Evolutionary conservation across 2,888 invertebrate species (phyloP).

Genomic region (Cephonodes hylas): DNA sequence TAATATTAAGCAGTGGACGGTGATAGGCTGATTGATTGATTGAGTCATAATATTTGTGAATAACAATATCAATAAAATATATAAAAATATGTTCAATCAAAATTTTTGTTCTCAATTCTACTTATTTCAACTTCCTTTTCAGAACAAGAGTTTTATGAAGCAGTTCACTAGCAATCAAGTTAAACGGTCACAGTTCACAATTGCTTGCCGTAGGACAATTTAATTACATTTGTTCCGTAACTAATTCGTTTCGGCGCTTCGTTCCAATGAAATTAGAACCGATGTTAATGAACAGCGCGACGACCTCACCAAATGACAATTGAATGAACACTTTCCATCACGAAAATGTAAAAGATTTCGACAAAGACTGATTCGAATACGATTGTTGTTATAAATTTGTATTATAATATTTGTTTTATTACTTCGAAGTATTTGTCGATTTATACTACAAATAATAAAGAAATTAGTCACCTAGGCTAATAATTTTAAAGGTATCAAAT

Average conservation of each 20-base stretch:
- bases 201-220: background rate
- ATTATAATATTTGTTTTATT: no score
- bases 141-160: background rate
- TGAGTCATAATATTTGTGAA: no score
- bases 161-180: background rate
- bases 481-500: no score
- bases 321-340: background rate
- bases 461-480: no score
- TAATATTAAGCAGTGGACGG: no score
- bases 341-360: background rate
- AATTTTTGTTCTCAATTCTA: background rate
- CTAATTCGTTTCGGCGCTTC: background rate
- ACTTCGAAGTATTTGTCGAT: no score
- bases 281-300: background rate
- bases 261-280: background rate
- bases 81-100: background rate
- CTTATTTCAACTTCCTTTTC: background rate
- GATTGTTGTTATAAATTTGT: no score
- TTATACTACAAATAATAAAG: no score
- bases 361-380: no score
- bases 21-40: no score
- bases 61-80: no score
- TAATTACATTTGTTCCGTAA: background rate
- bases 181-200: background rate
- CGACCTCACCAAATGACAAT: background rate